phyloP scores from a whole-genome alignment of 2,888 invertebrate species.

The Eupithecia tripunctaria region DNA sequence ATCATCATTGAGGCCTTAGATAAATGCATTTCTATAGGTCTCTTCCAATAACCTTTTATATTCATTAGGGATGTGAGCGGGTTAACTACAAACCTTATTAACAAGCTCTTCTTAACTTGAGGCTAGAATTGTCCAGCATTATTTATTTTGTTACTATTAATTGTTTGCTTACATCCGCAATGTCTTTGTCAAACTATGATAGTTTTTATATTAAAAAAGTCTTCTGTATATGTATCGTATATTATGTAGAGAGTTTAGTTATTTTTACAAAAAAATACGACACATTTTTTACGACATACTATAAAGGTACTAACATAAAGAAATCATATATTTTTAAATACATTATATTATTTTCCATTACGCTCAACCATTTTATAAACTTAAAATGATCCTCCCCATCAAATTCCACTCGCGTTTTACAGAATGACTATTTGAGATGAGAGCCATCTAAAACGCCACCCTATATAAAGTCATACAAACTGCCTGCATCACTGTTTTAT shows the following conservation, averaged over 20 bases:
- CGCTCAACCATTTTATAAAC: background rate
- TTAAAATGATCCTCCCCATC: background rate
- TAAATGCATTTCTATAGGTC: background rate
- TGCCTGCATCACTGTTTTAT: background rate
- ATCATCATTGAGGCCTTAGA: background rate
- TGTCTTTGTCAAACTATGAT: too few relatives aligned
- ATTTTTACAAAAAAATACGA: background rate
- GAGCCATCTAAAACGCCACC: too few relatives aligned
- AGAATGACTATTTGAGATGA: too few relatives aligned
- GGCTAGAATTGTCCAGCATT: too few relatives aligned
- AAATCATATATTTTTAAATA: background rate
- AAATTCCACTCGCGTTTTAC: background rate
- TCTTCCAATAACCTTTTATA: background rate
- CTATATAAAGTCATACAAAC: background rate
- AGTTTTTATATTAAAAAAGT: too few relatives aligned
- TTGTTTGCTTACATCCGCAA: too few relatives aligned
- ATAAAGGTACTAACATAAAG: too few relatives aligned
- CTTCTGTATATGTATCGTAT: too few relatives aligned
- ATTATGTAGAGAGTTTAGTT: background rate
- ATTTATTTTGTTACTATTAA: too few relatives aligned
- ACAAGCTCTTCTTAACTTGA: too few relatives aligned
- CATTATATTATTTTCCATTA: background rate
- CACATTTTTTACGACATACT: background rate
- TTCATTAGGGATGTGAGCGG: too few relatives aligned
- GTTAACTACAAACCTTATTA: too few relatives aligned